Conservation (phyloP, 2,888 invertebrate genomes). For the Daptonema setosum region DNA sequence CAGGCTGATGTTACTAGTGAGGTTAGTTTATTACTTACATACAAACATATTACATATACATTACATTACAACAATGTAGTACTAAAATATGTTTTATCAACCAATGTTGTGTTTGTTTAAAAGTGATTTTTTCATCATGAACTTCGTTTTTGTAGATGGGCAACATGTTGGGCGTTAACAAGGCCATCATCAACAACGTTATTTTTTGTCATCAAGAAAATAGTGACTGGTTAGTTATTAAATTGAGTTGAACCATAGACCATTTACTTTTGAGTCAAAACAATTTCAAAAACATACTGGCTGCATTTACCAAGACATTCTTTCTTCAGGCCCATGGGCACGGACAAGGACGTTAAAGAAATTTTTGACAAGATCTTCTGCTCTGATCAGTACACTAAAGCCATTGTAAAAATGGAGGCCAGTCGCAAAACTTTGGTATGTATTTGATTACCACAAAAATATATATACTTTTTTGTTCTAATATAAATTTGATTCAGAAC, state of each 20-base stretch:
- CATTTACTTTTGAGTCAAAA: not conserved
- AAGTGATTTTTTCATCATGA: no score
- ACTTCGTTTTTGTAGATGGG: constrained; percentile 15
- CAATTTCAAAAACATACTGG: not conserved
- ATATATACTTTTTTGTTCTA: not conserved
- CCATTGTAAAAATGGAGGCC: constrained; percentile 43
- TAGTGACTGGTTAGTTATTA: constrained; percentile 47
- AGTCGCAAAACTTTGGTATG: not conserved
- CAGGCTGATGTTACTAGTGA: no score
- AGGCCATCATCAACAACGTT: constrained; percentile 78
- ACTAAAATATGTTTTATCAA: no score
- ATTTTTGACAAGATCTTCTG: constrained; percentile 96
- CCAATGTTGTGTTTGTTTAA: no score
- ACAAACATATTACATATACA: no score
- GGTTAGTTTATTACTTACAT: no score
- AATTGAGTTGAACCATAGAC: not conserved
- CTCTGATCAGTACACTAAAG: constrained; percentile 69
- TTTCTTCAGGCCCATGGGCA: constrained; percentile 55
- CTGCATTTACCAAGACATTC: not conserved
- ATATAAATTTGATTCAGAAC: not conserved
- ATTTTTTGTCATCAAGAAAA: constrained; percentile 99
- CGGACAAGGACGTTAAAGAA: constrained; percentile 72
- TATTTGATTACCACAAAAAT: not conserved
- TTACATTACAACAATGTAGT: no score
- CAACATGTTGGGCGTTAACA: constrained; percentile 63